Evolutionary conservation across 1,140 invertebrate species (phyloP).

Genomic region (Drosophila ananassae): DNA sequence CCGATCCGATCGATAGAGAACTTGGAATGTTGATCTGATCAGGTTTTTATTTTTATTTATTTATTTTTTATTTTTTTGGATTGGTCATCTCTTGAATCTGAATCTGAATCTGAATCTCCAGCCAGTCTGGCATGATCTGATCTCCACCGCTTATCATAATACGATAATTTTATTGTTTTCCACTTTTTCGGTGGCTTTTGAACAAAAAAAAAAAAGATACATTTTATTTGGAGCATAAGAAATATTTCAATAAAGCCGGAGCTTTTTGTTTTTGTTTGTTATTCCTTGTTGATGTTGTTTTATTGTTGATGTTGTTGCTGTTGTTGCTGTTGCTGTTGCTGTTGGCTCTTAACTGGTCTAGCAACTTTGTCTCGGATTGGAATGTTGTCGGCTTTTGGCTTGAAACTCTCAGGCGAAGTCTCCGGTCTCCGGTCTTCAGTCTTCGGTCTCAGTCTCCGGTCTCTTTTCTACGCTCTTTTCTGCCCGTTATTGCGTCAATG

Average conservation of each 20-base stretch:
- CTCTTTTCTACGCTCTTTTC: slow-evolving; percentile 20
- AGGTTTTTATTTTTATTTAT: no score
- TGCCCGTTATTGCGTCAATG: slow-evolving; percentile 52
- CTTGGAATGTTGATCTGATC: slow-evolving; percentile 5
- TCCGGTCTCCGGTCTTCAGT: slow-evolving; percentile 17
- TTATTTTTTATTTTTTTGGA: not conserved
- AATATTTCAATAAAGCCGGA: slow-evolving; percentile 67
- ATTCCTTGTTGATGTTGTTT: slow-evolving; percentile 27
- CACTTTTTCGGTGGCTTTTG: slow-evolving; percentile 21
- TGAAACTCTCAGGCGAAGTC: slow-evolving; percentile 25
- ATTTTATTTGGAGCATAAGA: slow-evolving; percentile 74
- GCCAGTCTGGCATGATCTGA: slow-evolving; percentile 26
- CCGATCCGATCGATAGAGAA: not conserved
- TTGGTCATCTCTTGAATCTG: not conserved
- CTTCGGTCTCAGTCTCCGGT: slow-evolving; percentile 4
- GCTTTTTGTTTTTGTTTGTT: slow-evolving; percentile 51
- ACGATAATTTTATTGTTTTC: slow-evolving; percentile 42
- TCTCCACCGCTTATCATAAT: slow-evolving; percentile 45
- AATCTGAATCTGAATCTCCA: slow-evolving; percentile 23
- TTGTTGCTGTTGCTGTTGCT: slow-evolving; percentile 29
- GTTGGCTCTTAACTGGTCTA: slow-evolving; percentile 69
- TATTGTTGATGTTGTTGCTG: slow-evolving; percentile 15
- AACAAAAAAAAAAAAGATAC: slow-evolving; percentile 23
- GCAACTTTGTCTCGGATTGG: slow-evolving; percentile 73
- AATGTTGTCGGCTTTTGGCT: slow-evolving; percentile 75